Base-by-base conservation (phyloP, 2,888 invertebrate species). In the Maniola hyperantus region DNA sequence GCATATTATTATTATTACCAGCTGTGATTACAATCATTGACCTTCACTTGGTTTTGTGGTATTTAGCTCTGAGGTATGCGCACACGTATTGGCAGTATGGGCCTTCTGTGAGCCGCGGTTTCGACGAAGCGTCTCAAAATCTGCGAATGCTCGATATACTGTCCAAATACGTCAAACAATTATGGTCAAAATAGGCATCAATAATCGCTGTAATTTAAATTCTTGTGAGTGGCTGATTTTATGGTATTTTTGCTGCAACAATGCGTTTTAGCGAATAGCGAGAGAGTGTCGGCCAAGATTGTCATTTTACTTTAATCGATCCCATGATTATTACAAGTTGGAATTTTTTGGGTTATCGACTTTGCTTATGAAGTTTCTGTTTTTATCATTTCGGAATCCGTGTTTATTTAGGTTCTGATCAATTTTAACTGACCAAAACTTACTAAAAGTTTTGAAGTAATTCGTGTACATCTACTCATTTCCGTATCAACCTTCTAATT, bases 1-100 rank as follows among this genome's bases (percentile, higher is more conserved):
- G 36, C 11, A 60, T 64, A 34, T 65, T 67, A 64, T 63, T 65
- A 64, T 62, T 62, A 26, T 1, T 26, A 42, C 61, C 51, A 53
- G 53, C 54, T 50, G 46, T 15, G 62, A 60, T 66, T 66, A 64
- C 69, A 75, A 61, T 72, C 65, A 73, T 76, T 75, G 73, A 77
- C 77, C 76, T 75, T 76, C 71, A 57, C 63, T 66, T 64, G 42
- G 48, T 64, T 64, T 67, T 58, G 67, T 59, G 48, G 60, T 69
- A 64, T 66, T 55, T 69, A 63, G 64, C 54, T 59, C 36, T 15
- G 50, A 61, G 58, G 64, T 58, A 64, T 67, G 57, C 55, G 57
- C 55, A 42, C 11, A 50, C 62, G 33, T 57, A 34, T 62, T 58
- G 48, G 64, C 67, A 6, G 15, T 50, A 13, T 66, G 58, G 48